A percentile compares a stretch with the other conserved stretches of the same genome.
phyloP scores from a whole-genome alignment of 2,888 invertebrate genomes.

The Drosophila melanocephala region DNA sequence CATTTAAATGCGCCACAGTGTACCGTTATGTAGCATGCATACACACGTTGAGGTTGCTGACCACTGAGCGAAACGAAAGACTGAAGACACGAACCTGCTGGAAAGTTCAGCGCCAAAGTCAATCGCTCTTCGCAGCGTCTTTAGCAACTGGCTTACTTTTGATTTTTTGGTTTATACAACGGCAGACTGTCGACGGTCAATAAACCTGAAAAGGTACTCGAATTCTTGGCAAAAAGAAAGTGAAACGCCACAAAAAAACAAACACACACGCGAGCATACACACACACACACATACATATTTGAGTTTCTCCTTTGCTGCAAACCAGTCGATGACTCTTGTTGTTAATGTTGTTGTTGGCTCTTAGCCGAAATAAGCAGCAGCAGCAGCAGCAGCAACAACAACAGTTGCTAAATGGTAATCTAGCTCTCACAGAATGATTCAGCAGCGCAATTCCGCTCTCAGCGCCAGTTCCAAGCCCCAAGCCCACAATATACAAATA shows the following conservation, averaged over 20 bases:
- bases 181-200: slow-evolving; percentile 53
- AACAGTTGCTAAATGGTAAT: slow-evolving; percentile 30
- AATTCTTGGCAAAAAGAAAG: slow-evolving; percentile 78
- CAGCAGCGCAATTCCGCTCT: slow-evolving; percentile 32
- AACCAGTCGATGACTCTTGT: slow-evolving; percentile 66
- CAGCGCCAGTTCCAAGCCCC: slow-evolving; percentile 2
- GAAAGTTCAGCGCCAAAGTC: slow-evolving; percentile 58
- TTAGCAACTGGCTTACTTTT: slow-evolving; percentile 34
- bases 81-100: slow-evolving; percentile 68
- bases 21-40: slow-evolving; percentile 33
- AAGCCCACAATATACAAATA: not conserved
- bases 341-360: slow-evolving; percentile 3
- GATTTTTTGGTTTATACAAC: slow-evolving; percentile 12
- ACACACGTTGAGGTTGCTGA: slow-evolving; percentile 50
- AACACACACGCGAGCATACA: slow-evolving; percentile 23
- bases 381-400: slow-evolving; percentile 9
- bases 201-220: slow-evolving; percentile 61
- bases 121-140: slow-evolving; percentile 9
- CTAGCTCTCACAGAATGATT: slow-evolving; percentile 60
- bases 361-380: slow-evolving; percentile 41
- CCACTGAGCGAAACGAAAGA: slow-evolving; percentile 67
- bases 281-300: slow-evolving; percentile 10
- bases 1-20: slow-evolving; percentile 65
- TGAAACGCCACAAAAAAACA: slow-evolving; percentile 55
- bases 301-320: slow-evolving; percentile 68